phyloP scores from a whole-genome alignment of 2,113 vertebrate species.

The Ictalurus furcatus region DNA sequence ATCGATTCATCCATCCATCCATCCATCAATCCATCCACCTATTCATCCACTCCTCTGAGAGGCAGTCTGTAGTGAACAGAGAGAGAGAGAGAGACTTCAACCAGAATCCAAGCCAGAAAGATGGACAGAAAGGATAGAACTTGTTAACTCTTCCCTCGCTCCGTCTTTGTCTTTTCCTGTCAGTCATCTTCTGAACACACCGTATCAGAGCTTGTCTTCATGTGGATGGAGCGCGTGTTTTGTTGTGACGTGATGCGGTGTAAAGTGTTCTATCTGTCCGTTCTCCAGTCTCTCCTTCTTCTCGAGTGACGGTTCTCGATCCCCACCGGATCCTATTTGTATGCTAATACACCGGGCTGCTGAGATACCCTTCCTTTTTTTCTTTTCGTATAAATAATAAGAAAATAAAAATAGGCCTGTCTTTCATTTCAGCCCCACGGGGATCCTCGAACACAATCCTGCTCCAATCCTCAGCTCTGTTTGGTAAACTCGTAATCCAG shows the following conservation, averaged over 20 bases:
- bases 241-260: background rate
- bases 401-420: constrained; percentile 12
- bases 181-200: background rate
- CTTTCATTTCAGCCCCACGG: background rate
- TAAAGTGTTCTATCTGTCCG: background rate
- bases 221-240: background rate
- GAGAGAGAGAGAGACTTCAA: background rate
- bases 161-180: background rate
- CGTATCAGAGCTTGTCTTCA: background rate
- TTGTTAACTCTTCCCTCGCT: background rate
- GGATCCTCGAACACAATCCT: background rate
- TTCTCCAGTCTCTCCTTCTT: background rate
- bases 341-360: constrained; percentile 24
- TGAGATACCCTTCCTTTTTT: background rate
- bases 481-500: background rate
- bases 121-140: background rate
- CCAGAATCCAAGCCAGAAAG: background rate
- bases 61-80: background rate
- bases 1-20: background rate
- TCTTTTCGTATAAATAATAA: background rate
- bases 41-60: background rate
- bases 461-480: background rate
- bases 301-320: background rate
- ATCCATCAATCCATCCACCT: background rate
- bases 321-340: constrained; percentile 16